A percentile compares a stretch with the other conserved stretches of the same genome.
phyloP scores from a whole-genome alignment of 2,888 invertebrate genomes.

The Scaptomyza tumidula region DNA sequence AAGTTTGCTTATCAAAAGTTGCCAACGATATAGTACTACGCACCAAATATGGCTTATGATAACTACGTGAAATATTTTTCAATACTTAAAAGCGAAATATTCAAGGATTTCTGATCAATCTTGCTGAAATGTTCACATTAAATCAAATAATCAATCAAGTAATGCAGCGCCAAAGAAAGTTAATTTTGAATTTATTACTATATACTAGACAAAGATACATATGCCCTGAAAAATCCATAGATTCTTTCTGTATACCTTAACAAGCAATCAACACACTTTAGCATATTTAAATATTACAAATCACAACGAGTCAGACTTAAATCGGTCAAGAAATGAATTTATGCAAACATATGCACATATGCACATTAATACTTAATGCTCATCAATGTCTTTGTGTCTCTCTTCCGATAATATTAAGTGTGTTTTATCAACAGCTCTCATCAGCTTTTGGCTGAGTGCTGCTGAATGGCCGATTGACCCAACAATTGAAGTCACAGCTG shows the following conservation, averaged over 20 bases:
- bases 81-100: too few relatives aligned
- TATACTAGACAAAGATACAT: too few relatives aligned
- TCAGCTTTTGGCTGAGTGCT: conserved; percentile 19
- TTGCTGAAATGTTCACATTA: too few relatives aligned
- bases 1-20: not conserved
- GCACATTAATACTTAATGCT: conserved; percentile 16
- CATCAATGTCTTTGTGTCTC: conserved; percentile 8
- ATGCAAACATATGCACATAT: conserved; percentile 13
- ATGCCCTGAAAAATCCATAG: too few relatives aligned
- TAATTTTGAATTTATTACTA: too few relatives aligned
- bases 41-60: too few relatives aligned
- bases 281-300: not conserved
- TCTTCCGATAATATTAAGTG: conserved; percentile 21
- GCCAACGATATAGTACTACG: not conserved
- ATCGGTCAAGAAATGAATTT: conserved; percentile 16
- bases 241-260: too few relatives aligned
- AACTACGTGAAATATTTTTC: too few relatives aligned
- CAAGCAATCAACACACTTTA: too few relatives aligned
- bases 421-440: conserved; percentile 26
- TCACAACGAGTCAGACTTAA: not conserved
- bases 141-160: too few relatives aligned
- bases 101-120: too few relatives aligned
- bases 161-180: too few relatives aligned
- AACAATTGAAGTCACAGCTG: conserved; percentile 68
- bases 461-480: conserved; percentile 74